Evolutionary conservation across 1,140 invertebrate genomes (phyloP), one percentile per base, ranked within the genome.

Genomic region (Drosophila navojoa): DNA sequence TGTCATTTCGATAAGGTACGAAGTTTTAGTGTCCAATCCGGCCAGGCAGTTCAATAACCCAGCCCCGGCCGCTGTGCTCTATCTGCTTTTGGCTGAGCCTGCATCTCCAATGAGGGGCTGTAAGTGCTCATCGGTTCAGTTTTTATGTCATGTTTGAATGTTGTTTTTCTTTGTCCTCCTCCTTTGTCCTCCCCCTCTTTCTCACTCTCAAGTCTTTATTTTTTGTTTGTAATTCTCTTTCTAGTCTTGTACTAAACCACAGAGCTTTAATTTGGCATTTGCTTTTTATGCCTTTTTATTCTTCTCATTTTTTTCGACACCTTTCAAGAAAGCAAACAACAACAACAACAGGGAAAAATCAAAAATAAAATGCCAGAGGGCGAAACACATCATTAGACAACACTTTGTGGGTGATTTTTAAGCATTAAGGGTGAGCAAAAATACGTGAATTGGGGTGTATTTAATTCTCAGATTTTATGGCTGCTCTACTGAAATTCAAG

Each of bases 1-100:
- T 86, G 81, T 87, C 81, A 86, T 70, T 81, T 78, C 82, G 81
- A 85, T 85, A 86, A 76, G 81, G 75, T 87, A 54, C 44, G 67
- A 76, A 67, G 76, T 86, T 84, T 87, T 72, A 86, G 55, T 66
- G 47, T 50, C 71, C 16, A 53, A 47, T 54, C 55, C 47, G 50
- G 53, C 50, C 49, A 47, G 40, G 70, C 79, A 60, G 81, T 86
- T 86, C 78, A 87, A 86, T 87, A 87, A 81, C 82, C 81, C 71
- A 70, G 38, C 47, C 15, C 55, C 60, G 53, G 52, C 57, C 44
- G 62, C 38, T 86, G 81, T 86, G 81, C 81, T 81, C 76, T 86
- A 86, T 86, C 81, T 66, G 78, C 62, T 66, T 64, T 55, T 15
- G 47, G 16, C 35, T 16, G 47, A 58, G 35, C 45, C 47, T 71